Percentiles rank a stretch among this genome's conserved stretches.
Evolutionary conservation across 2,888 invertebrate genomes (phyloP).

Genomic region (Mythimna lalbum): DNA sequence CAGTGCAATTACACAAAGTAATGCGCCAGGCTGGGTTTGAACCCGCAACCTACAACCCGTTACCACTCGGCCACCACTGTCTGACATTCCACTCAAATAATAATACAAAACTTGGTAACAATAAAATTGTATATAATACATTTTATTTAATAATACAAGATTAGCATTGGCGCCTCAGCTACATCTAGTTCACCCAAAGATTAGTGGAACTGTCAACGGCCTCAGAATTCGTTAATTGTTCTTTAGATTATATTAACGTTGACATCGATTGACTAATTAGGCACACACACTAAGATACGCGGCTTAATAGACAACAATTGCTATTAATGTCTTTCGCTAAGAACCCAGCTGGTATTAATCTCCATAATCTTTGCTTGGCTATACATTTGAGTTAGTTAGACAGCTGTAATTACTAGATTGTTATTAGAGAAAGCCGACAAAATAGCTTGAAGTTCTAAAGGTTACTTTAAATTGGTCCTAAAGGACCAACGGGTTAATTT

Average conservation of each 20-base stretch:
- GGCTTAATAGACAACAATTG: constrained; percentile 67
- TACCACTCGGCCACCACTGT: no score
- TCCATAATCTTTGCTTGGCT: constrained; percentile 56
- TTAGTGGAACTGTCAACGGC: constrained; percentile 55
- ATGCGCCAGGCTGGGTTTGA: no score
- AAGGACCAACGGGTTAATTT: not conserved
- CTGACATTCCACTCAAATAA: no score
- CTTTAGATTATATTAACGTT: constrained; percentile 51
- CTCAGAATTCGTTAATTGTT: constrained; percentile 50
- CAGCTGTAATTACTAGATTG: constrained; percentile 30
- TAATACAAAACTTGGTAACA: no score
- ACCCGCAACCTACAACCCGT: no score
- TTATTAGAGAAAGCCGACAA: constrained; percentile 51
- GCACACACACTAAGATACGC: constrained; percentile 27
- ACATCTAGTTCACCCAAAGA: constrained; percentile 17
- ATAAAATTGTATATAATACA: constrained; percentile 11
- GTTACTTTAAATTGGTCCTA: not conserved
- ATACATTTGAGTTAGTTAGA: constrained; percentile 54
- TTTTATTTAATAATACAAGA: constrained; percentile 13
- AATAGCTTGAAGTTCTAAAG: not conserved
- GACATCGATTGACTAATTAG: constrained; percentile 56
- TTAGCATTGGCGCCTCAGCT: not conserved
- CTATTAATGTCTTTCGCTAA: constrained; percentile 63
- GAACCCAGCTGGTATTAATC: constrained; percentile 59
- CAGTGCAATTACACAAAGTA: no score